phyloP scores from a whole-genome alignment of 1,140 invertebrate genomes.

The Drosophila busckii region DNA sequence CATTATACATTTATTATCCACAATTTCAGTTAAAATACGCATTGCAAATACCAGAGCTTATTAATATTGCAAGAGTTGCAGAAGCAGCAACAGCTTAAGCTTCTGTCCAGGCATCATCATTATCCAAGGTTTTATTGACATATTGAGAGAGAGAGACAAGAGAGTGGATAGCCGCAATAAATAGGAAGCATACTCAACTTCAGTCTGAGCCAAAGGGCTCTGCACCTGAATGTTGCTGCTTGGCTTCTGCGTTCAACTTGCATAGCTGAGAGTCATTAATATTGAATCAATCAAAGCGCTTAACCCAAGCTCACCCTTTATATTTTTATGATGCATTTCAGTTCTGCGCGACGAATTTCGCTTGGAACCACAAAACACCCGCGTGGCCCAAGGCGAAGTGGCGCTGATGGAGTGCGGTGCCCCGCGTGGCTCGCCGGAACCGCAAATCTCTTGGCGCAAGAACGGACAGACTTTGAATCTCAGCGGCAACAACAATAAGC shows the following conservation, averaged over 20 bases:
- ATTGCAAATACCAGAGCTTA: conserved; percentile 75
- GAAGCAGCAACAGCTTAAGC: conserved; percentile 34
- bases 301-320: conserved; percentile 8
- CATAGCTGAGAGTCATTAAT: conserved; percentile 67
- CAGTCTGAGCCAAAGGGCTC: background rate
- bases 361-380: conserved; percentile 85
- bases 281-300: conserved; percentile 75
- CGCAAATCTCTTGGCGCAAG: conserved; percentile 89
- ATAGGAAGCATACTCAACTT: conserved; percentile 41
- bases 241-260: conserved; percentile 1
- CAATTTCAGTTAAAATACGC: conserved; percentile 49
- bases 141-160: conserved; percentile 23
- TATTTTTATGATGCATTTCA: conserved; percentile 63
- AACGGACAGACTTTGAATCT: conserved; percentile 88
- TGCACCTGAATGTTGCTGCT: background rate
- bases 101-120: conserved; percentile 59
- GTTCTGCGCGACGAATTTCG: conserved; percentile 92
- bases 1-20: conserved; percentile 32
- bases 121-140: conserved; percentile 68
- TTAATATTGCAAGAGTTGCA: conserved; percentile 65
- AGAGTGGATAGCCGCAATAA: conserved; percentile 38
- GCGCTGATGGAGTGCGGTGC: conserved; percentile 91
- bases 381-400: conserved; percentile 90
- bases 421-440: conserved; percentile 91
- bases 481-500: conserved; percentile 75